Evolutionary conservation across 2,888 invertebrate genomes (phyloP), one percentile per base, ranked within the genome.

Genomic region (Nemoura dubitans): DNA sequence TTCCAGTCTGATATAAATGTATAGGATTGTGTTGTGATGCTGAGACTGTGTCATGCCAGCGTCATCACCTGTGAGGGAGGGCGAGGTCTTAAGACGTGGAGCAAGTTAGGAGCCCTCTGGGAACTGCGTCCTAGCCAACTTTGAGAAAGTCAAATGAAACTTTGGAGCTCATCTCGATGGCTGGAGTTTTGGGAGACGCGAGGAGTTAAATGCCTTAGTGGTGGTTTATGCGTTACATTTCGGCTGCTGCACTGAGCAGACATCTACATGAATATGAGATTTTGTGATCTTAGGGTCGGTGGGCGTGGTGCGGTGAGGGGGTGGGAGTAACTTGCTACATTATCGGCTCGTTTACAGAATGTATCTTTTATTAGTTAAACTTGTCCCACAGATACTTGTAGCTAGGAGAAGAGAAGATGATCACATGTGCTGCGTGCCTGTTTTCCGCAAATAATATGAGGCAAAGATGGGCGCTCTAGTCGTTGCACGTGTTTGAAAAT

Each of bases 71-170:
- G 76, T 6, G 76, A 7, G 28, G 78, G 28, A 28, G 78, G 27
- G 28, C 78, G 27, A 78, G 26, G 78, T 78, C 78, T 78, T 78
- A 26, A 78, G 59, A 59, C 10, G 28, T 7, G 14, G 78, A 78
- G 78, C 25, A 78, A 78, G 78, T 78, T 78, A 76, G 78, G 26
- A 28, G 78, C 27, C 78, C 78, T 78, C 26, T 27, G 78, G 78
- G 78, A 78, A 78, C 78, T 14, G 3, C 78, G 10, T 27, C 26
- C 78, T 14, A 78, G 21, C 78, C n/a, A 83, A 83, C 42, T 83
- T 83, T 42, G 42, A 30, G 26, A 42, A 83, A 83, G 83, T 83
- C 83, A 83, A 83, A 83, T 83, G 83, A 83, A 83, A 83, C 83
- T 83, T 83, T 30, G 42, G 30, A 30, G 83, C 83, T 83, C 83